phyloP scores from a whole-genome alignment of 2,113 vertebrate species.

The Spermophilus dauricus region DNA sequence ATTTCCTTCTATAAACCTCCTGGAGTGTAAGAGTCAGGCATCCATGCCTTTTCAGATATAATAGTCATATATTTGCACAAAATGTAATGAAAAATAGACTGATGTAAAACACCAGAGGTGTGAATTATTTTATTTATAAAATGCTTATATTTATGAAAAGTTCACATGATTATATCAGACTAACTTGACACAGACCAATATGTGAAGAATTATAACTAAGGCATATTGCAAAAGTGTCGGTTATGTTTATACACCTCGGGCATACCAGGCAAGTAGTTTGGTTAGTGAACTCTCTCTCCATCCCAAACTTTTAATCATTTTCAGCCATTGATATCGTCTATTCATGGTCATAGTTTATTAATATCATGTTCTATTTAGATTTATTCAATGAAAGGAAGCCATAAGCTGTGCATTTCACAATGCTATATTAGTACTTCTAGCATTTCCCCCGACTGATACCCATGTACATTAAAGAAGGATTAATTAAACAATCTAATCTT shows the following conservation, averaged over 20 bases:
- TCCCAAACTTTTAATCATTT: neutral
- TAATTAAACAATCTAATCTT: slow-evolving; percentile 22
- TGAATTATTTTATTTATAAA: neutral
- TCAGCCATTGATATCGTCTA: neutral
- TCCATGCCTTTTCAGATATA: neutral
- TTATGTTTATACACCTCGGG: neutral
- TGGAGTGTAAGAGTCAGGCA: neutral
- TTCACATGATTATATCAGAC: neutral
- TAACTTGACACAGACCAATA: neutral
- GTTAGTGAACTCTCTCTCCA: neutral
- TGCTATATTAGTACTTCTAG: neutral
- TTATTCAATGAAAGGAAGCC: slow-evolving; percentile 56
- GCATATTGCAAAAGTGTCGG: neutral
- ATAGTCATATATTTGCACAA: neutral
- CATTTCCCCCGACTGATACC: neutral
- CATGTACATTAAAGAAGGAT: neutral
- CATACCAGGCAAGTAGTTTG: neutral
- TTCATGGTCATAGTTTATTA: neutral
- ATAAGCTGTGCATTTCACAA: neutral
- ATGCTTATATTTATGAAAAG: neutral
- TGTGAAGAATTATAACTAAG: neutral
- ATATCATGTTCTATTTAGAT: slow-evolving; percentile 53
- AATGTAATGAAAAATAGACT: neutral
- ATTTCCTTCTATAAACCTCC: neutral
- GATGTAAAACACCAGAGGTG: neutral